Base-by-base conservation (phyloP, 1,140 invertebrate genomes). In the Drosophila yakuba region DNA sequence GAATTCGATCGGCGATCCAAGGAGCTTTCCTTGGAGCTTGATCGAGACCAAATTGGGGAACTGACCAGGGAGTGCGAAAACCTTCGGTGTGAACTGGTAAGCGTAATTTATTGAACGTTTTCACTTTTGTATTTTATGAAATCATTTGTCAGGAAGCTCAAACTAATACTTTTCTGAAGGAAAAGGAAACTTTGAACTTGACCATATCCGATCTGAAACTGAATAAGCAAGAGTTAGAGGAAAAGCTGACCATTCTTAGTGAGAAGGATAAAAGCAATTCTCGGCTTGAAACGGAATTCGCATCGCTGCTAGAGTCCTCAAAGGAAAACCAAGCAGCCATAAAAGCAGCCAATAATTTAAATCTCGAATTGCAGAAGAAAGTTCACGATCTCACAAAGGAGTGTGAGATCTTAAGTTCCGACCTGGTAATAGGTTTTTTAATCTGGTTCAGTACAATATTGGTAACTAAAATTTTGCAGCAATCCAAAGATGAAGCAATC, bases 41-140 rank as follows among this genome's bases (percentile, higher is more conserved):
- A 2, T 20, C 20, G 20, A 20, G 20, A 20, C 2, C 1, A 20
- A 20, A 20, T 38, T 3, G n/a, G 1, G 1, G 32, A 56, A 38
- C 28, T 38, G 3, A 41, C 50, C 11, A 44, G 62, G 4, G 64
- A 88, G 36, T 55, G 64, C 10, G 45, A 64, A 2, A 52, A 54
- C 7, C 12, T 80, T 3, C 60, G 66, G 0, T 50, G 44, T 1
- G 11, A 44, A 8, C 20, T 80, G 55, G 82, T 85, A 51, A 48
- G 59, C 20, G 45, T 15, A 10, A 17, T 7, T 5, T 3, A 15
- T 1, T 12, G 10, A 43, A 23, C 0, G 14, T 0, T 2, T n/a
- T 41, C 0, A 15, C 4, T 2, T 12, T 45, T 35, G 0, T 3
- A 48, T 47, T 2, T 6, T n/a, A 57, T 4, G 25, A 25, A 25